Percentiles rank a stretch among this genome's conserved stretches.
Evolutionary conservation across 1,140 invertebrate species (phyloP).

Genomic region (Protaetia brevitarsis): DNA sequence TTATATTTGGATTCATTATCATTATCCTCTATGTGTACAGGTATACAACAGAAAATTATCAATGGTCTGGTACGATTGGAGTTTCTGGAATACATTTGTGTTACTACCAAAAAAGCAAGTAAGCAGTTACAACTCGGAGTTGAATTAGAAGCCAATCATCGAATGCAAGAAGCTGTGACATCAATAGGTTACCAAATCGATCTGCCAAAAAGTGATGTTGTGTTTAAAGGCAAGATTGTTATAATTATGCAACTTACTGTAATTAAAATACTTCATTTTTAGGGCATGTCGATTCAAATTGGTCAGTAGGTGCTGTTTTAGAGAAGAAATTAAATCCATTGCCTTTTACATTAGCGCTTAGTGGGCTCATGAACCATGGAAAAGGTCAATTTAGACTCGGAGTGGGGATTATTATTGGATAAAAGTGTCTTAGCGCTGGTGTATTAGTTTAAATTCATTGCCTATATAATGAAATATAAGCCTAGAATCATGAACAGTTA

Average conservation of each 20-base stretch:
- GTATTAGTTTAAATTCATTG: conserved; percentile 20
- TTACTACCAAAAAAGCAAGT: conserved; percentile 93
- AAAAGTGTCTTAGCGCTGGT: conserved; percentile 41
- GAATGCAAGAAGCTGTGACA: conserved; percentile 87
- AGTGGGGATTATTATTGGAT: conserved; percentile 84
- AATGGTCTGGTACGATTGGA: conserved; percentile 73
- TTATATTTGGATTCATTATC: too few relatives aligned
- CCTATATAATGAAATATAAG: conserved; percentile 20
- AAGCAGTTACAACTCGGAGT: conserved; percentile 84
- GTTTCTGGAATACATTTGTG: conserved; percentile 81
- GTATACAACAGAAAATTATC: conserved; percentile 57
- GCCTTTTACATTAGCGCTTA: conserved; percentile 91
- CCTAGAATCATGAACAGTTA: conserved; percentile 1
- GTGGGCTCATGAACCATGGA: conserved; percentile 87
- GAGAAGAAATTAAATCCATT: conserved; percentile 91
- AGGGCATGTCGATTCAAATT: conserved; percentile 93
- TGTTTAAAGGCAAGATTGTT: conserved; percentile 75
- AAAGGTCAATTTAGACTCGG: conserved; percentile 87
- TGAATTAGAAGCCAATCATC: conserved; percentile 81
- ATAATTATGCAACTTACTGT: not conserved
- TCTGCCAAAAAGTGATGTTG: conserved; percentile 91
- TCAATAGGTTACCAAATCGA: conserved; percentile 95
- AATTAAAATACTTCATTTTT: conserved; percentile 43
- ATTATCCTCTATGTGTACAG: conserved; percentile 43
- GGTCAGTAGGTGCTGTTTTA: conserved; percentile 89